Conservation (phyloP, 1,140 invertebrate genomes). For the Berghia stephanieae region DNA sequence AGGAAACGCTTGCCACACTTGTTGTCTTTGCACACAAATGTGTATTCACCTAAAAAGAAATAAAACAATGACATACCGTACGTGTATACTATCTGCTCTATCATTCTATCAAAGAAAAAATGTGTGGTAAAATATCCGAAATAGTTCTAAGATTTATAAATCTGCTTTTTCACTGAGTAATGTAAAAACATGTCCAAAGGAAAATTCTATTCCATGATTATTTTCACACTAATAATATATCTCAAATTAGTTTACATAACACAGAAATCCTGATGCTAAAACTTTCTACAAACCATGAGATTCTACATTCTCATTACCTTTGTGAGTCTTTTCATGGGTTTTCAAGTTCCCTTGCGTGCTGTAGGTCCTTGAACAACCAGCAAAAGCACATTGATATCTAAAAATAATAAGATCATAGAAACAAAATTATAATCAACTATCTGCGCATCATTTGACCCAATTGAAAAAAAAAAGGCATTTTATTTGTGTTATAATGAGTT, state of each 20-base stretch:
- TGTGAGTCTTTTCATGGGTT: slow-evolving; percentile 95
- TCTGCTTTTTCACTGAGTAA: too few species aligned
- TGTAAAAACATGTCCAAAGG: too few species aligned
- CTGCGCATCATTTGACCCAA: too few species aligned
- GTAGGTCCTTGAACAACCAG: slow-evolving; percentile 88
- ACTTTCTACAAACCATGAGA: neutral
- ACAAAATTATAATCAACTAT: neutral
- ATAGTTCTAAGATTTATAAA: too few species aligned
- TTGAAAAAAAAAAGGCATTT: neutral
- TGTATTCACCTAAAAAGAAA: slow-evolving; percentile 83
- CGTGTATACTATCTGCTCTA: too few species aligned
- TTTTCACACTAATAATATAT: too few species aligned
- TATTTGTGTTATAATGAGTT: neutral
- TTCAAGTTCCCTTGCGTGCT: slow-evolving; percentile 93
- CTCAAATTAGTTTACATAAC: too few species aligned
- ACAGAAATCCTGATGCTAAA: too few species aligned
- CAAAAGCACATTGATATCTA: slow-evolving; percentile 80
- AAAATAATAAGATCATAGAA: slow-evolving; percentile 21
- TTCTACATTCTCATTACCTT: slow-evolving; percentile 73
- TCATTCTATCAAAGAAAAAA: too few species aligned
- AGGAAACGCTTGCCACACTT: slow-evolving; percentile 92
- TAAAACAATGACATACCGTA: neutral
- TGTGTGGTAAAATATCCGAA: too few species aligned
- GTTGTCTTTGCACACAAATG: slow-evolving; percentile 88
- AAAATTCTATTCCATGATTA: too few species aligned